phyloP scores from a whole-genome alignment of 2,888 invertebrate genomes.

The Abrostola triplasia region DNA sequence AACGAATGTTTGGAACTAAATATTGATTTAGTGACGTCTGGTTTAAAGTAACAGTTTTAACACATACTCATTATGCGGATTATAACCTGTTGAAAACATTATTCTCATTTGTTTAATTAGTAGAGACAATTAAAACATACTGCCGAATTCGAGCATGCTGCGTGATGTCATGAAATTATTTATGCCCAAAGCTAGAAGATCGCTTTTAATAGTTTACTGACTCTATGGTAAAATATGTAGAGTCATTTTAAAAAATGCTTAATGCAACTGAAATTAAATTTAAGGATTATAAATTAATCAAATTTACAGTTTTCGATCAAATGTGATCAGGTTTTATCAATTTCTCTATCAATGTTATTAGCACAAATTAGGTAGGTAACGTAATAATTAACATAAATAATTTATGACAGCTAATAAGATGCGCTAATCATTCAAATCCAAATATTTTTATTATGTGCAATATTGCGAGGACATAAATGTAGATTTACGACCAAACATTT shows the following conservation, averaged over 20 bases:
- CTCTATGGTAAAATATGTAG: conserved; percentile 1
- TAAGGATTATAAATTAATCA: not conserved
- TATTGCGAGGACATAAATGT: conserved; percentile 37
- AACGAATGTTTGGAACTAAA: conserved; percentile 33
- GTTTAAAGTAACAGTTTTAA: conserved; percentile 12
- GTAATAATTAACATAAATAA: conserved; percentile 24
- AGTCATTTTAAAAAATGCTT: too few relatives aligned
- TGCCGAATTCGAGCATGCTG: conserved; percentile 53
- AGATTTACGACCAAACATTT: conserved; percentile 22
- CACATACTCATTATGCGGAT: conserved; percentile 46
- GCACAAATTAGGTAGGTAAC: conserved; percentile 7
- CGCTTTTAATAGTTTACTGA: conserved; percentile 9
- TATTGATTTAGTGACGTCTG: conserved; percentile 38
- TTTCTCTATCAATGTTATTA: conserved; percentile 13
- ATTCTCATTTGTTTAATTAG: conserved; percentile 64
- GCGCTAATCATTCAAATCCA: conserved; percentile 27
- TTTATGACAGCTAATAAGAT: conserved; percentile 31
- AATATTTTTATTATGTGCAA: conserved; percentile 50
- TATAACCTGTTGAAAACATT: conserved; percentile 64
- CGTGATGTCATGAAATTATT: conserved; percentile 49
- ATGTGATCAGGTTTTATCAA: conserved; percentile 1
- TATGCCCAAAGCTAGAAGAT: conserved; percentile 14
- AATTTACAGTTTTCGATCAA: not conserved
- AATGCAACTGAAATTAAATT: too few relatives aligned
- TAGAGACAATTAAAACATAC: conserved; percentile 65